phyloP scores from a whole-genome alignment of 2,113 vertebrate species.

The Ptilorrhoa leucosticta region DNA sequence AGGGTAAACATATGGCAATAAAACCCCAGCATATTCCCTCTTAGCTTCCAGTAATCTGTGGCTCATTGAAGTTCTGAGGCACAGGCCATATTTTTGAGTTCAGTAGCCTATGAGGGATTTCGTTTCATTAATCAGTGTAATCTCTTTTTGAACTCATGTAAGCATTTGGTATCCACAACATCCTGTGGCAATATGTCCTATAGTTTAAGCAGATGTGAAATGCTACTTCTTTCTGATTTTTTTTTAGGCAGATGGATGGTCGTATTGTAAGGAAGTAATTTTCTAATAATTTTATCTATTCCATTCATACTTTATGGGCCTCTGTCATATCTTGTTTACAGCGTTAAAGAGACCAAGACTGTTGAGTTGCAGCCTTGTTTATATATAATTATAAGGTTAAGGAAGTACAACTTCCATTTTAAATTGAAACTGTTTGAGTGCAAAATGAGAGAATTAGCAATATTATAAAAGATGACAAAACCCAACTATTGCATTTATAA shows the following conservation, averaged over 20 bases:
- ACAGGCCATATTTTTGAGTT: slow-evolving; percentile 8
- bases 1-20: slow-evolving; percentile 17
- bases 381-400: background rate
- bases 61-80: slow-evolving; percentile 42
- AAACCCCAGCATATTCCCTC: background rate
- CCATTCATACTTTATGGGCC: background rate
- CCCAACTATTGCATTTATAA: background rate
- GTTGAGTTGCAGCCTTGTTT: background rate
- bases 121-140: slow-evolving; percentile 29
- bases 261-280: background rate
- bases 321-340: background rate
- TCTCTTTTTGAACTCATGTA: slow-evolving; percentile 31
- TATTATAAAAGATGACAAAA: background rate
- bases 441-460: background rate
- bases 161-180: background rate
- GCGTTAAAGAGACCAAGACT: background rate
- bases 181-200: background rate
- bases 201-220: background rate
- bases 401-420: background rate
- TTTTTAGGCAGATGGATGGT: background rate
- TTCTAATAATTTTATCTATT: background rate
- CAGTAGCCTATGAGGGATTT: slow-evolving; percentile 39
- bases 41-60: slow-evolving; percentile 12
- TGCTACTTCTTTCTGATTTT: background rate
- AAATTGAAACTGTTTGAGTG: background rate